Conservation (phyloP, 2,888 invertebrate species). For the Andricus curvator region DNA sequence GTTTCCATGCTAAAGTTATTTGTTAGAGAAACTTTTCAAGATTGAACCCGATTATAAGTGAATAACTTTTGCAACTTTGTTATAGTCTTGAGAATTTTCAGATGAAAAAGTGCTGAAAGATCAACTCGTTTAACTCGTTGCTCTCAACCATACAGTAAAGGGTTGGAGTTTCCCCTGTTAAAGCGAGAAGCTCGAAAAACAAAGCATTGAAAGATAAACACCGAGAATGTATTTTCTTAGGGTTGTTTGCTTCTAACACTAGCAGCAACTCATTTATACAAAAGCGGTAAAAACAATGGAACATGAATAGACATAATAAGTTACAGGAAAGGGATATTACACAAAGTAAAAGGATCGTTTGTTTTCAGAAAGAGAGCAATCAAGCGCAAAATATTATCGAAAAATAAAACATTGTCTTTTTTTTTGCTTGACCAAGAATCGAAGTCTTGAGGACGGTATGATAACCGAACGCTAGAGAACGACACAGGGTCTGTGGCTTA, state of each 20-base stretch:
- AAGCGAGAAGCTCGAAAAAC: conserved; percentile 11
- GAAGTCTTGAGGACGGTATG: no score
- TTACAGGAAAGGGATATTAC: neutral
- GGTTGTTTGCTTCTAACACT: neutral
- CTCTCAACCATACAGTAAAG: neutral
- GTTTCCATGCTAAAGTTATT: neutral
- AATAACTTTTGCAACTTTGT: neutral
- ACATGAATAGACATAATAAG: conserved; percentile 8
- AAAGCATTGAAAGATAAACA: conserved; percentile 16
- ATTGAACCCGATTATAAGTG: neutral
- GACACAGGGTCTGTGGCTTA: no score
- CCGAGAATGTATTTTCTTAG: conserved; percentile 22
- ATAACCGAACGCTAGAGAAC: no score
- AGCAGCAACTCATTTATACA: conserved; percentile 4
- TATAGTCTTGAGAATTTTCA: neutral
- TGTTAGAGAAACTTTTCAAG: neutral
- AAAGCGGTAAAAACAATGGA: conserved; percentile 21
- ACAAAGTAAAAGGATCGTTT: neutral
- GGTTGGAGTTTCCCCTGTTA: neutral
- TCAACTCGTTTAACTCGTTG: neutral
- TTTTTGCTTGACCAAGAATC: no score
- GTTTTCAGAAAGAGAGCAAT: no score
- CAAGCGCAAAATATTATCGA: no score
- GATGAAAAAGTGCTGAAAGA: neutral
- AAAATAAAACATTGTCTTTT: no score